These are phyloP conservation scores for Anticlea derivata DNA, from an alignment of 2,888 invertebrate genomes.

Conservation along the genomic window DNA sequence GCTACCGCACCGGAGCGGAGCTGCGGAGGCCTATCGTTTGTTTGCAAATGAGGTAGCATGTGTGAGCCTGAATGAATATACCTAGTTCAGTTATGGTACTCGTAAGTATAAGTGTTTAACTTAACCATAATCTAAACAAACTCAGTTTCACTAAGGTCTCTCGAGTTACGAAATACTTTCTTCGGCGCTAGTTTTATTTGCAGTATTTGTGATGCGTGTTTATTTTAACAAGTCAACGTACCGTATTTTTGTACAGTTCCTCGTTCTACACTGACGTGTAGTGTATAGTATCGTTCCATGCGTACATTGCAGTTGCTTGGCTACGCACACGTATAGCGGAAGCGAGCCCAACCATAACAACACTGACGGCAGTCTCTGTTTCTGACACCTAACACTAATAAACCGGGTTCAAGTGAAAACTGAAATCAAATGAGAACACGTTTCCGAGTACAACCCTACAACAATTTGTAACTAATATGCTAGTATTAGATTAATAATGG, in stretches of 20 bases:
- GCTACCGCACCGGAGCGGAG: conserved; percentile 14
- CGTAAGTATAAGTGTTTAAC: background rate
- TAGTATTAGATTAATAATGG: conserved; percentile 29
- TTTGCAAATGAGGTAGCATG: conserved; percentile 21
- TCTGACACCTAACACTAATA: conserved; percentile 72
- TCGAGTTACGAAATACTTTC: conserved; percentile 20
- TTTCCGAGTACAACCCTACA: conserved; percentile 48
- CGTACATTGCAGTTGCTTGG: conserved; percentile 18
- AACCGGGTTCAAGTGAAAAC: conserved; percentile 70
- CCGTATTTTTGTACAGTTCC: conserved; percentile 55
- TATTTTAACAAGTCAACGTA: conserved; percentile 65
- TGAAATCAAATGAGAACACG: conserved; percentile 66
- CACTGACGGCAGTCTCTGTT: conserved; percentile 65
- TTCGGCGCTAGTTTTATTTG: conserved; percentile 20
- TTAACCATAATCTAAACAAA: background rate
- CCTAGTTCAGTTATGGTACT: background rate
- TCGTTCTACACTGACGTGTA: conserved; percentile 43
- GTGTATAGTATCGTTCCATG: conserved; percentile 33
- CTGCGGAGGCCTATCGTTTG: conserved; percentile 19
- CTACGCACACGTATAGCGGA: conserved; percentile 53
- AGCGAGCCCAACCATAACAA: conserved; percentile 75
- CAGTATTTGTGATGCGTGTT: conserved; percentile 56
- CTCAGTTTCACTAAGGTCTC: conserved; percentile 5
- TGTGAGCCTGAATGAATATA: conserved; percentile 7
- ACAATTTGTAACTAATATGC: conserved; percentile 25